Base-by-base conservation (phyloP, 2,797 vertebrate genomes). In the Erpetoichthys calabaricus region DNA sequence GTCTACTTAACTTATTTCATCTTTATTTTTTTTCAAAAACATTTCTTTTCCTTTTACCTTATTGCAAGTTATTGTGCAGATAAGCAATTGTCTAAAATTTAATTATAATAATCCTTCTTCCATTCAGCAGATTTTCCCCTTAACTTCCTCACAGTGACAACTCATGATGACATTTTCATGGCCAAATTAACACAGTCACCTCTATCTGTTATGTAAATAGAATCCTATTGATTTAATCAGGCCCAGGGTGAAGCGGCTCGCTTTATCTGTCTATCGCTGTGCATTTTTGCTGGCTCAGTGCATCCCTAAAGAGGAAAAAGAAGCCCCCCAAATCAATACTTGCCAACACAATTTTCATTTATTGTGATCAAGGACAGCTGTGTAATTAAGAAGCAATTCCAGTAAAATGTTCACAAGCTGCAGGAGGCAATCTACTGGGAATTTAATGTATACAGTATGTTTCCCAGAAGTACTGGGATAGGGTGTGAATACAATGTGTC, bases 301-400 rank as follows among this genome's bases (percentile, higher is more conserved):
- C 67, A 64, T 78, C 71, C 75, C 64, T 56, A 79, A 82, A 82
- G 82, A 85, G 77, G 66, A 86, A 79, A 73, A 53, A 73, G 77
- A 82, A 85, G 77, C 75, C 72, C 70, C 69, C 69, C 64, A 64
- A 87, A 92, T 92, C 85, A 6, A 89, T 91, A 85, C 56, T 73
- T 79, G 79, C 86, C 80, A 80, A 85, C 75, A 70, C 75, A 79
- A 82, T 87, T 82, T 83, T 84, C 82, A 73, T 79, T 81, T 73
- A 67, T 78, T 80, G 81, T 75, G 83, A 83, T 85, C 81, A 82
- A 84, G 80, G 80, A 83, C 76, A 80, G 60, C 60, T 59, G 56
- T 67, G 70, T 84, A 87, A 89, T 88, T 83, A 86, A 83, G 80
- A 82, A 83, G 74, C 74, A 76, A 81, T 82, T 81, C 70, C 65